These are phyloP conservation scores for Philhelius pedissequus DNA, from an alignment of 2,888 invertebrate genomes.

Conservation along the genomic window DNA sequence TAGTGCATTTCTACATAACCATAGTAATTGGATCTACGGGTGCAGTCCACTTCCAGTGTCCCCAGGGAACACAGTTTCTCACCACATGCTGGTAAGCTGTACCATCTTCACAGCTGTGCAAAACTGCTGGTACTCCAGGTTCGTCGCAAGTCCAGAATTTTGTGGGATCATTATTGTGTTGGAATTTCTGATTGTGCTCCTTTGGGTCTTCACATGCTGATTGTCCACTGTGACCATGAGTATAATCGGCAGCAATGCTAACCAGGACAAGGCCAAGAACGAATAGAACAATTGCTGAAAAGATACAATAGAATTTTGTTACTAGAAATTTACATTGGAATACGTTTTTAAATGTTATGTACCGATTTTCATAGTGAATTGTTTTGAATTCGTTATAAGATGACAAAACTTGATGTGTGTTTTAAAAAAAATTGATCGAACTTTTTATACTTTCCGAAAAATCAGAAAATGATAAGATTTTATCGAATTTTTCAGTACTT, in stretches of 20 bases:
- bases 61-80: slow-evolving; percentile 76
- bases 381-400: background rate
- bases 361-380: slow-evolving; percentile 67
- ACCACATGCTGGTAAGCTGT: slow-evolving; percentile 74
- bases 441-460: slow-evolving; percentile 19
- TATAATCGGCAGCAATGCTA: slow-evolving; percentile 57
- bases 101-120: slow-evolving; percentile 72
- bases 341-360: background rate
- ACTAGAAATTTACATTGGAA: too few relatives aligned
- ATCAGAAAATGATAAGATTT: background rate
- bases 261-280: slow-evolving; percentile 7
- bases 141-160: slow-evolving; percentile 76
- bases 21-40: slow-evolving; percentile 75
- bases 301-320: background rate
- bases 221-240: slow-evolving; percentile 72
- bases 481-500: background rate
- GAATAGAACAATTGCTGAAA: slow-evolving; percentile 16
- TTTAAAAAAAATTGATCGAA: background rate
- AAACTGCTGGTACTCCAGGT: slow-evolving; percentile 70
- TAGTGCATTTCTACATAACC: slow-evolving; percentile 67
- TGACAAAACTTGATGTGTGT: background rate
- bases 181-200: slow-evolving; percentile 72
- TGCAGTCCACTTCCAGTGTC: slow-evolving; percentile 75
- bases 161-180: slow-evolving; percentile 76
- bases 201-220: slow-evolving; percentile 74